Conservation (phyloP, 2,113 vertebrate genomes). For the Clinocottus analis region DNA sequence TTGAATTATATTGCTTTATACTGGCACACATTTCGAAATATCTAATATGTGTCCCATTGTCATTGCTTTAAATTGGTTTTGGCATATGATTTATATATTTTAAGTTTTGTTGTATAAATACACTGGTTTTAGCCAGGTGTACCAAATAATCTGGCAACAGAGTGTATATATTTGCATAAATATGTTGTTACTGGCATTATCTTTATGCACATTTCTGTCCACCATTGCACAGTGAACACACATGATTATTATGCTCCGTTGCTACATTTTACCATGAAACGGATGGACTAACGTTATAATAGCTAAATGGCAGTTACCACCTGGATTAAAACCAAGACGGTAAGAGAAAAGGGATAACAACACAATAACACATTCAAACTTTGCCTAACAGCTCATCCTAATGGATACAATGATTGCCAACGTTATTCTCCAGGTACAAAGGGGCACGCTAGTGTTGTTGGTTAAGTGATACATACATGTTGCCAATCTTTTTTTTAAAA, state of each 20-base stretch:
- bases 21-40: neutral
- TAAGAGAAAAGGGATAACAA: neutral
- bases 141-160: neutral
- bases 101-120: neutral
- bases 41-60: neutral
- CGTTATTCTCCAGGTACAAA: neutral
- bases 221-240: neutral
- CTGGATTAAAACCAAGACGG: too few species aligned
- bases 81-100: neutral
- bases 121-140: neutral
- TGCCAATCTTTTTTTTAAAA: neutral
- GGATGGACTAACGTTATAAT: neutral
- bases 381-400: neutral
- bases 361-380: neutral
- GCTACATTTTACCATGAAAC: neutral
- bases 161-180: neutral
- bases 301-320: neutral
- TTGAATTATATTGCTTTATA: neutral
- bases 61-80: too few species aligned
- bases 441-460: neutral
- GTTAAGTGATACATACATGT: neutral
- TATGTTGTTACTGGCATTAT: neutral
- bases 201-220: neutral
- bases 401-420: neutral
- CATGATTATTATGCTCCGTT: neutral